Conservation (phyloP, 2,797 vertebrate species). For the Onychomys leucogaster region DNA sequence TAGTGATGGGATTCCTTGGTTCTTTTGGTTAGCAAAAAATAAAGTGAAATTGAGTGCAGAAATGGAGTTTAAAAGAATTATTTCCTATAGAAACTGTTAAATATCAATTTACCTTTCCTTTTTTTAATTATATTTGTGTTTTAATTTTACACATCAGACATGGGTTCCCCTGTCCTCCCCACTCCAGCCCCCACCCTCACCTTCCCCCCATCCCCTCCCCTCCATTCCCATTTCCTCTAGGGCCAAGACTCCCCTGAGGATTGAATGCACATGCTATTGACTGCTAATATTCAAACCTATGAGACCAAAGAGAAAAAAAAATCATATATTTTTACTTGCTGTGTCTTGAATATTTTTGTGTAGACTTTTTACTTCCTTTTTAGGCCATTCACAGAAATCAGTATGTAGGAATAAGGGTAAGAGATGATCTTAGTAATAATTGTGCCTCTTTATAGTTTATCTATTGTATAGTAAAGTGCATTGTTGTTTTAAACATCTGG, state of each 20-base stretch:
- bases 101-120: not conserved
- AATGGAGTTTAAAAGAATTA: not conserved
- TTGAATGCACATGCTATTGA: not conserved
- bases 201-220: too few species aligned
- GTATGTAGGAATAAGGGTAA: conserved; percentile 15
- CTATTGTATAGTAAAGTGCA: conserved; percentile 2
- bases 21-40: not conserved
- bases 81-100: not conserved
- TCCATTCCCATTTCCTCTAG: too few species aligned
- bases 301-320: not conserved
- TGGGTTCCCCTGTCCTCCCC: too few species aligned
- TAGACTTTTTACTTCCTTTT: not conserved
- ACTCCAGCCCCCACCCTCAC: too few species aligned
- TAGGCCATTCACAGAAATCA: not conserved
- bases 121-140: too few species aligned
- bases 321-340: not conserved
- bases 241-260: too few species aligned
- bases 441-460: conserved; percentile 35
- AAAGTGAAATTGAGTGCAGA: not conserved
- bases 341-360: not conserved
- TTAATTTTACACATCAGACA: too few species aligned
- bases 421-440: not conserved
- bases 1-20: not conserved
- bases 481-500: conserved; percentile 41
- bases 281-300: not conserved